Base-by-base conservation (phyloP, 2,888 invertebrate genomes). In the Quadroppia sp. region DNA sequence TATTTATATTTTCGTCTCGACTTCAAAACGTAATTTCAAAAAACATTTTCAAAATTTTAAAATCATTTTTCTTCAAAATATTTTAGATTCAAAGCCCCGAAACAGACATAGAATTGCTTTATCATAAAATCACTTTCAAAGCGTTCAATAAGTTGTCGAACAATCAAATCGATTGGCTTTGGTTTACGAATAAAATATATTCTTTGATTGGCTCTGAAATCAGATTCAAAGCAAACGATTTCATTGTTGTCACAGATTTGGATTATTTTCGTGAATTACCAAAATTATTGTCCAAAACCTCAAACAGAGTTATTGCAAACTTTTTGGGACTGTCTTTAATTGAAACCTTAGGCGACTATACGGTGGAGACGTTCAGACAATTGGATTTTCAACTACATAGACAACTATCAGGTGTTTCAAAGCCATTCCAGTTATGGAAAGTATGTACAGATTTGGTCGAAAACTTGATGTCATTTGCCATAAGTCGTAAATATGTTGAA, bases 401-500 rank as follows among this genome's bases (percentile, higher is more conserved):
- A 9, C 1, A 30, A 6, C 17, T 59, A n/a, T 28, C 25, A 6
- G 13, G 11, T 6, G 1, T n/a, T n/a, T 28, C 2, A 2, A 23
- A 17, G 3, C 30, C 9, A 2, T 11, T 6, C 13, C 1, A 25
- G 17, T 32, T 28, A 1, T 59, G 59, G 59, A 23, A 4, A 6
- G 1, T 32, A 13, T 59, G 59, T 28, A 17, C 30, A 11, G n/a
- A 32, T 59, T 17, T 32, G 30, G 3, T 59, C 17, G 17, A 30
- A 17, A 30, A 30, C 2, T n/a, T 7, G 17, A 32, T 59, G n/a
- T 4, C 15, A 1, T 59, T 32, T 7, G 59, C 59, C n/a, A 28
- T 59, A 32, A 59, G 59, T 59, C 59, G 59, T 11, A 32, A 32
- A 59, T 59, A 59, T 59, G n/a, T 59, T 32, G 59, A 59, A 3